A percentile compares a stretch with the other conserved stretches of the same genome.
Conservation (phyloP, 2,113 vertebrate species). For the Aphelocoma coerulescens region DNA sequence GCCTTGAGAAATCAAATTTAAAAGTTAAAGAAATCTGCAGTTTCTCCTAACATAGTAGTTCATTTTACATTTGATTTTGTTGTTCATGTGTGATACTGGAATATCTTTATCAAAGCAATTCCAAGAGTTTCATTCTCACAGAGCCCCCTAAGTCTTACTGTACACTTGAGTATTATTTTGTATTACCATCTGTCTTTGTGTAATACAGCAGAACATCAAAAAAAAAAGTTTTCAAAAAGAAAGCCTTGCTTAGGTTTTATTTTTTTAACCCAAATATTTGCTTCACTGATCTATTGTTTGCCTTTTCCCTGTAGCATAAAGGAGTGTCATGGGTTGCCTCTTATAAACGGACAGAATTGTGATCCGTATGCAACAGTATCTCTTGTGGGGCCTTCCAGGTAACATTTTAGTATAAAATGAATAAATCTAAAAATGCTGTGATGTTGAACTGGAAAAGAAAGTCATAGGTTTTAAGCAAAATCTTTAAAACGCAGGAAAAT, state of each 20-base stretch:
- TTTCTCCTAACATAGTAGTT: background rate
- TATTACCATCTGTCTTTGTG: background rate
- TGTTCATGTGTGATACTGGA: background rate
- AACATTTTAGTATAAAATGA: slow-evolving; percentile 26
- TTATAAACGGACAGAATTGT: slow-evolving; percentile 95
- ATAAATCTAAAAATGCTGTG: background rate
- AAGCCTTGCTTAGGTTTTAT: background rate
- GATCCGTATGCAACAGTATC: slow-evolving; percentile 94
- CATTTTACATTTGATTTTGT: background rate
- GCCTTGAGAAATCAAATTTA: background rate
- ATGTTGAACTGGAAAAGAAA: background rate
- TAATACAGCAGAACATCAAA: background rate
- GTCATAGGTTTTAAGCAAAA: background rate
- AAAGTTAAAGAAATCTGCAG: background rate
- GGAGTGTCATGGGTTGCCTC: slow-evolving; percentile 92
- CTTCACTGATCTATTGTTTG: background rate
- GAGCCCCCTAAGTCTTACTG: background rate
- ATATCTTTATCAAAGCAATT: background rate
- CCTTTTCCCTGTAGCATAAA: slow-evolving; percentile 80
- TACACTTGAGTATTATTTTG: background rate
- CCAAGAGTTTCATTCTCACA: background rate
- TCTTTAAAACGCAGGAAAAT: background rate
- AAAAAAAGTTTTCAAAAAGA: background rate
- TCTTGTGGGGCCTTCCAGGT: slow-evolving; percentile 93
- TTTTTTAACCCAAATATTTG: background rate